These are phyloP conservation scores for Telmatochromis brichardi DNA, from an alignment of 2,113 vertebrate genomes.

Conservation along the genomic window DNA sequence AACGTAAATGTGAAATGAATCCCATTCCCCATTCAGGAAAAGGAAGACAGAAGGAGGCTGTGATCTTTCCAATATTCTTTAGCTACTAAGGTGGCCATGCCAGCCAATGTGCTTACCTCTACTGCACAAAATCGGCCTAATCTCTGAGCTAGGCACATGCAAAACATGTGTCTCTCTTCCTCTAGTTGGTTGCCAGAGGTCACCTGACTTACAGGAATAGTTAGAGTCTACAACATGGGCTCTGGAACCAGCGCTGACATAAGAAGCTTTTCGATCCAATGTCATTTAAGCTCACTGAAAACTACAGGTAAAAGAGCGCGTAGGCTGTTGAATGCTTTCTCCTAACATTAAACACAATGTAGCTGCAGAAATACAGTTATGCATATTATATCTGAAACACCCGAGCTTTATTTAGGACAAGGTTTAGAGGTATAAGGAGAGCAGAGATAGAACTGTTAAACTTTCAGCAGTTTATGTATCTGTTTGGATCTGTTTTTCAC, in stretches of 20 bases:
- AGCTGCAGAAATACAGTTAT: not conserved
- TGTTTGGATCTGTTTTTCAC: not conserved
- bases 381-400: not conserved
- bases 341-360: not conserved
- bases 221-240: not conserved
- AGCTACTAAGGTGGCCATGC: not conserved
- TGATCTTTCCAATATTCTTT: not conserved
- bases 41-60: not conserved
- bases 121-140: not conserved
- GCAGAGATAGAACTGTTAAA: not conserved
- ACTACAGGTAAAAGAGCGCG: not conserved
- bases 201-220: not conserved
- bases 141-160: not conserved
- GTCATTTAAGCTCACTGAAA: not conserved
- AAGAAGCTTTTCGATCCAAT: not conserved
- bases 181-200: not conserved
- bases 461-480: not conserved
- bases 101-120: not conserved
- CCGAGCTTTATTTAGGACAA: not conserved
- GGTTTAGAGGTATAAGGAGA: not conserved
- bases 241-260: not conserved
- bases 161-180: not conserved
- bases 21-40: not conserved
- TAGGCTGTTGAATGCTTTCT: not conserved
- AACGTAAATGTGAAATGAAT: not conserved